Conservation (phyloP, 1,140 invertebrate genomes). For the Apocrypta bakeri region DNA sequence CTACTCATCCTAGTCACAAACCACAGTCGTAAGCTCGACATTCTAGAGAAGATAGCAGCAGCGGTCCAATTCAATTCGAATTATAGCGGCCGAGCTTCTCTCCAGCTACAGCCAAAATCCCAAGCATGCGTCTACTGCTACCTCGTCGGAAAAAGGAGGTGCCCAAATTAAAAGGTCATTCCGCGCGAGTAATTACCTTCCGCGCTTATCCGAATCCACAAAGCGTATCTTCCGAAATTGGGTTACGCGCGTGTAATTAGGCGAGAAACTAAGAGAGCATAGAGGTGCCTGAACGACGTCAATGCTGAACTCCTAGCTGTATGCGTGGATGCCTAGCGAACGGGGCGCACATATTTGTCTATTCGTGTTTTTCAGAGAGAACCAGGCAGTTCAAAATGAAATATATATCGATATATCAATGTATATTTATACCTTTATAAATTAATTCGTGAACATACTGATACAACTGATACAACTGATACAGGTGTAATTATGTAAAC, state of each 20-base stretch:
- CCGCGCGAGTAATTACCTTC: constrained; percentile 17
- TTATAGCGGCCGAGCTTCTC: not conserved
- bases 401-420: no score
- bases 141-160: not conserved
- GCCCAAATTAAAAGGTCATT: constrained; percentile 13
- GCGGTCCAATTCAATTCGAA: not conserved
- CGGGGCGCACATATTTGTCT: not conserved
- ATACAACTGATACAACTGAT: no score
- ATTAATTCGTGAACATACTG: no score
- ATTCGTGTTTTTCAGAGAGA: not conserved
- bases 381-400: not conserved
- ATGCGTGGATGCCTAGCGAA: not conserved
- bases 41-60: not conserved
- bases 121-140: not conserved
- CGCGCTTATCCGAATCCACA: not conserved
- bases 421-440: no score
- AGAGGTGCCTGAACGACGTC: constrained; percentile 15
- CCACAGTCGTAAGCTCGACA: not conserved
- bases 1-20: not conserved
- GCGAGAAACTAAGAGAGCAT: constrained; percentile 9
- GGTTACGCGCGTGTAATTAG: constrained; percentile 31
- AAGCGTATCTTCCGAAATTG: constrained; percentile 14
- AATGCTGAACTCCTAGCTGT: not conserved
- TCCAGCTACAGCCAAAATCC: not conserved
- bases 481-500: no score